Evolutionary conservation across 1,140 invertebrate species (phyloP), one percentile per base, ranked within the genome.

Genomic region (Planococcus citri): DNA sequence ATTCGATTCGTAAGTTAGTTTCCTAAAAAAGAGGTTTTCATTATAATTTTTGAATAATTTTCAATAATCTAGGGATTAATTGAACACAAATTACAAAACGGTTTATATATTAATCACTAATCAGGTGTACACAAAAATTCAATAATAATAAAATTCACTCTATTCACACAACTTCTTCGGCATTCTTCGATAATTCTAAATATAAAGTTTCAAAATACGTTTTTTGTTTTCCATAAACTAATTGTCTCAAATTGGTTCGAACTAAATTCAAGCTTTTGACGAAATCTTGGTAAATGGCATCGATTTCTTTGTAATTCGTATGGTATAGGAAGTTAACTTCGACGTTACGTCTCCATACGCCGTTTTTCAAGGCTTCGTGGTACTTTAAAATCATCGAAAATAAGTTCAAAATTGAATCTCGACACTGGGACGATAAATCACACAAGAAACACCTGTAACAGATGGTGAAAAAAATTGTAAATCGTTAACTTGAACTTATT

Each of bases 151-250:
- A 33, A 33, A 33, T 33, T 33, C 29, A 33, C 29, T 6, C 12
- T 33, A n/a, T n/a, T n/a, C n/a, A n/a, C n/a, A n/a, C n/a, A n/a
- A n/a, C 29, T 33, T 14, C 12, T 51, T 51, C 41, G n/a, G 41
- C 10, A 64, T 64, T 64, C 17, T 27, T 64, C 22, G 60, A 64
- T 64, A 64, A 64, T 21, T 64, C 60, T 24, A 64, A 64, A 25
- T 25, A 27, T 17, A 64, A 64, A 12, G 60, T 24, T 25, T 64
- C 60, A 22, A 64, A 64, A 27, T 64, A 64, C 6, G 25, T 24
- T 20, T 27, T 24, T 27, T 25, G 60, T 64, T 64, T 64, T 9
- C 1, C 24, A 20, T 64, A 64, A 4, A 64, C 60, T 4, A 64
- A 21, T 24, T 6, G 1, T 17, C 25, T 24, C 22, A 64, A 27